Conservation (phyloP, 2,113 vertebrate genomes). For the Psittacula cyanocephala region DNA sequence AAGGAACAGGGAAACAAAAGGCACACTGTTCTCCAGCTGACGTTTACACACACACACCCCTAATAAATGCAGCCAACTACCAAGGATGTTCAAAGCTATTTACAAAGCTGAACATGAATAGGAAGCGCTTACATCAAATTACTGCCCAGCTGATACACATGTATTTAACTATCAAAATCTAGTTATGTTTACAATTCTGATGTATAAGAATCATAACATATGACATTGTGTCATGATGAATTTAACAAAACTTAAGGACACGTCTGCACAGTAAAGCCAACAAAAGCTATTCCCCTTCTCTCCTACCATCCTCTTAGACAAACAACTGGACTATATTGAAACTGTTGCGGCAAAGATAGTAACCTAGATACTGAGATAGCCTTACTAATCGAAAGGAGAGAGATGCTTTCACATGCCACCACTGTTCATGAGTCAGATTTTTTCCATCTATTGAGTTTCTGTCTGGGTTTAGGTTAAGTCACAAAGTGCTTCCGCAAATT, state of each 20-base stretch:
- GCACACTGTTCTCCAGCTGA: neutral
- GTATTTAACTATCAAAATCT: neutral
- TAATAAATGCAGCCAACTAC: neutral
- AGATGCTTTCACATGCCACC: neutral
- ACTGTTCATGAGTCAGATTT: neutral
- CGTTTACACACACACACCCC: neutral
- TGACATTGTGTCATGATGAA: neutral
- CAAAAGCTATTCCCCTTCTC: neutral
- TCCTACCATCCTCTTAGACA: neutral
- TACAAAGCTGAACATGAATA: neutral
- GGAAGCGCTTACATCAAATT: neutral
- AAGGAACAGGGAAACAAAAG: constrained; percentile 8
- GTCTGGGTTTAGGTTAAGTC: neutral
- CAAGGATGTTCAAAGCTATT: neutral
- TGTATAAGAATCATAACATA: neutral
- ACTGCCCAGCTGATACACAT: neutral
- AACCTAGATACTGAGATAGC: neutral
- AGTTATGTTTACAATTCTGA: neutral
- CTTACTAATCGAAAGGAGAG: neutral
- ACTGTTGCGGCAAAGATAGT: neutral
- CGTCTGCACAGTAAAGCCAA: neutral
- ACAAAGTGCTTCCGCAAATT: neutral
- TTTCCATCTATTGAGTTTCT: neutral
- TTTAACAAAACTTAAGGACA: neutral
- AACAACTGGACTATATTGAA: neutral